Percentiles rank a stretch among this genome's conserved stretches.
Conservation (phyloP, 2,113 vertebrate genomes). For the Zosterops lateralis region DNA sequence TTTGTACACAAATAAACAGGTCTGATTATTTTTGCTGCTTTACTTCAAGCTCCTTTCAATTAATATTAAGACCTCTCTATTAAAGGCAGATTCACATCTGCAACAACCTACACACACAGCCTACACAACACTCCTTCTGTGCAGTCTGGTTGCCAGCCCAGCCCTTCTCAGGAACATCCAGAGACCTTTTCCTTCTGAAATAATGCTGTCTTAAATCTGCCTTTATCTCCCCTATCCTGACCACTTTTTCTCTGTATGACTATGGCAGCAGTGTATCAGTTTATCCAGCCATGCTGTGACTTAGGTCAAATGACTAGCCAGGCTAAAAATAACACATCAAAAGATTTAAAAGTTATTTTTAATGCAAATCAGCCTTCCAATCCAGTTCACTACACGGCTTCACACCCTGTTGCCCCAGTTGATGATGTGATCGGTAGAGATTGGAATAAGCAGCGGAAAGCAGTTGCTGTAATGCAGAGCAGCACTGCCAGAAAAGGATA, state of each 20-base stretch:
- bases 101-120: neutral
- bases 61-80: neutral
- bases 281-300: neutral
- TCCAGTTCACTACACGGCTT: accelerated
- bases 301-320: neutral
- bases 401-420: neutral
- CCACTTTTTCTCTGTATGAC: neutral
- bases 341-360: neutral
- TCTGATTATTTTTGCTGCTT: neutral
- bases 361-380: neutral
- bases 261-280: neutral
- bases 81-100: neutral
- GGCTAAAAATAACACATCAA: neutral
- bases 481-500: neutral
- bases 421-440: neutral
- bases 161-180: neutral
- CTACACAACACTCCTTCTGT: neutral
- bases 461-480: neutral
- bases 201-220: neutral
- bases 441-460: neutral
- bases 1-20: neutral
- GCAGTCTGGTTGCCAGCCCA: neutral
- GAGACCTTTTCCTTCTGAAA: neutral
- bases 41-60: neutral
- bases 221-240: neutral